Base-by-base conservation (phyloP, 53 echinoderm and acorn worm genomes). In the Echinarachnius parma region DNA sequence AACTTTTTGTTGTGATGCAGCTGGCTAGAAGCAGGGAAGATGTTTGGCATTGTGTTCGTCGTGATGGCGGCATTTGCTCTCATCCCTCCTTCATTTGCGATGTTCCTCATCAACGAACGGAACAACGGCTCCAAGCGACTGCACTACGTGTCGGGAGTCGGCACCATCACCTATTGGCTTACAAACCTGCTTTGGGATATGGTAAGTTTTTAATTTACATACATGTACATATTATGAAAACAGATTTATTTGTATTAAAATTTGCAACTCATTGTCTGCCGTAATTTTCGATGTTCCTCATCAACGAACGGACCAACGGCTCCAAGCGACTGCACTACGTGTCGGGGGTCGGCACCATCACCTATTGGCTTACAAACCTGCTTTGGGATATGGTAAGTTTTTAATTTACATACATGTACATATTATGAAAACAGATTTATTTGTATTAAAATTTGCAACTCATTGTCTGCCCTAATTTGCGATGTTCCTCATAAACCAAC, bases 321-420 rank as follows among this genome's bases (percentile, higher is more conserved):
- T 85, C 85, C 34, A 92, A 92, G 74, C 60, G 83, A 15, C 83
- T 89, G 10, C 93, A 92, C 49, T 82, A 84, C 70, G 60, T 92
- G 60, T 89, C 89, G 28, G 93, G 93, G 0, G 79, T 89, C 21
- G 75, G 78, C 20, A 82, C 82, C 4, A 23, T 48, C n/a, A 34
- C 71, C 25, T 92, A 92, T 55, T 89, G 89, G 89, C 13, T 89
- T 1, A 68, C 86, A 46, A 92, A 88, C 58, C 79, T 92, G 2
- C 2, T 89, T 3, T 92, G 93, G 93, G 93, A 92, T 66, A 77
- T 83, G 82, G 93, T 92, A 80, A 58, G 93, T 64, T 50, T 19
- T n/a, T n/a, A n/a, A n/a, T n/a, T n/a, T n/a, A n/a, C n/a, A n/a
- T n/a, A n/a, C n/a, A n/a, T n/a, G n/a, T n/a, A n/a, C n/a, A n/a